Percentiles rank a stretch among this genome's conserved stretches.
phyloP scores from a whole-genome alignment of 2,797 vertebrate genomes.

The Chrosomus eos region DNA sequence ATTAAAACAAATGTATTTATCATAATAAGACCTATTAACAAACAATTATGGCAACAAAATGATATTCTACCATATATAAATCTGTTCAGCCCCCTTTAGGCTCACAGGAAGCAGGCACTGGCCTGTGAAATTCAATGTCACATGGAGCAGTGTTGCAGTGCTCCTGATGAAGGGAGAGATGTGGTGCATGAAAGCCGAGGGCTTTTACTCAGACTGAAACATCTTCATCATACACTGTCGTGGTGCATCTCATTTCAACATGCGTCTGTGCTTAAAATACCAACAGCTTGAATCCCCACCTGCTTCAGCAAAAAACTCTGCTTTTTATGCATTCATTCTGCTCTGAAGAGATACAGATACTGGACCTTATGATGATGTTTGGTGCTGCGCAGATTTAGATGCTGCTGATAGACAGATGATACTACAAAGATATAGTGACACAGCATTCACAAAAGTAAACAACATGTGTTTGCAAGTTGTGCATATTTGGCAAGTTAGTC shows the following conservation, averaged over 20 bases:
- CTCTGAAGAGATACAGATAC: background rate
- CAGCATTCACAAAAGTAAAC: background rate
- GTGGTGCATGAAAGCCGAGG: constrained; percentile 5
- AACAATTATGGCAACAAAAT: background rate
- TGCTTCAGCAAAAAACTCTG: background rate
- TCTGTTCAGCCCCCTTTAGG: background rate
- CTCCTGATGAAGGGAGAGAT: background rate
- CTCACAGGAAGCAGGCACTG: background rate
- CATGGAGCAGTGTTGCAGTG: background rate
- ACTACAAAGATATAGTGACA: background rate
- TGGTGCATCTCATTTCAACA: constrained; percentile 20
- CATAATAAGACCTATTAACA: background rate
- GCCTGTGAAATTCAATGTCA: constrained; percentile 16
- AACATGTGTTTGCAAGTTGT: background rate
- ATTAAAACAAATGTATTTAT: background rate
- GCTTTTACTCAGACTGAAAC: constrained; percentile 5
- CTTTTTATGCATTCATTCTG: background rate
- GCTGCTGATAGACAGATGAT: background rate
- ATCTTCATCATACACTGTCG: constrained; percentile 22
- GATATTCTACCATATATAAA: background rate
- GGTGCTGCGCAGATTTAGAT: background rate
- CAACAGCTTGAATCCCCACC: background rate
- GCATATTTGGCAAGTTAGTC: background rate
- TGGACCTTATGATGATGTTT: background rate
- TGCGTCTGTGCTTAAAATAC: constrained; percentile 19